Base-by-base conservation (phyloP, 1,140 invertebrate genomes). In the Pseudoatta argentina region DNA sequence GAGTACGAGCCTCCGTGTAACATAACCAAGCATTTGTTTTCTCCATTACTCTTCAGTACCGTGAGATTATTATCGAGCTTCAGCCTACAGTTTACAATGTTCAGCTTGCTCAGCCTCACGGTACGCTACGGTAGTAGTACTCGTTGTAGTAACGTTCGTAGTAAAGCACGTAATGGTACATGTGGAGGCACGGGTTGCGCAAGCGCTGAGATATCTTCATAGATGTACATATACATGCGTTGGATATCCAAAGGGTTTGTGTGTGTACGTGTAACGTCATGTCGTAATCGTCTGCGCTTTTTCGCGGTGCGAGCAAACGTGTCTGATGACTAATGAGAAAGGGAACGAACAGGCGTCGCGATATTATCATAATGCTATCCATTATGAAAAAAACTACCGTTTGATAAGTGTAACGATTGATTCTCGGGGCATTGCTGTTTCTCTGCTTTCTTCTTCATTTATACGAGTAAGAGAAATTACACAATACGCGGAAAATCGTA, bases 51-150 rank as follows among this genome's bases (percentile, higher is more conserved):
- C 75, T 87, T 76, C 48, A 78, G 59, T 66, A 77, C 61, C 86
- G 78, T 57, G 89, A 76, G 91, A 92, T 92, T 92, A 92, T 92
- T 92, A 91, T 87, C 67, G 79, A 44, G 44, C 55, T 34, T 59
- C 55, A 57, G 59, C 18, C 72, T 75, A 69, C 44, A 51, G 30
- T 81, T 30, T 44, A 63, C 44, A 61, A 39, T 73, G 24, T 59
- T 83, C 55, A 66, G 77, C 27, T 66, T 66, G 63, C 34, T 67
- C 75, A 64, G 59, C 16, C 57, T 30, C 27, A 55, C 63, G 77
- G 4, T 39, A 87, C 85, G 85, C 90, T 90, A 90, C 89, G 76
- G 12, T 69, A 30, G 21, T 67, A 90, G 69, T 90, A 89, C 81
- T 91, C 89, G 61, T 81, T 71, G 76, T 91, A 89, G 87, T 91